A percentile compares a stretch with the other conserved stretches of the same genome.
Conservation (phyloP, 2,797 vertebrate species). For the Eulemur albifrons region DNA sequence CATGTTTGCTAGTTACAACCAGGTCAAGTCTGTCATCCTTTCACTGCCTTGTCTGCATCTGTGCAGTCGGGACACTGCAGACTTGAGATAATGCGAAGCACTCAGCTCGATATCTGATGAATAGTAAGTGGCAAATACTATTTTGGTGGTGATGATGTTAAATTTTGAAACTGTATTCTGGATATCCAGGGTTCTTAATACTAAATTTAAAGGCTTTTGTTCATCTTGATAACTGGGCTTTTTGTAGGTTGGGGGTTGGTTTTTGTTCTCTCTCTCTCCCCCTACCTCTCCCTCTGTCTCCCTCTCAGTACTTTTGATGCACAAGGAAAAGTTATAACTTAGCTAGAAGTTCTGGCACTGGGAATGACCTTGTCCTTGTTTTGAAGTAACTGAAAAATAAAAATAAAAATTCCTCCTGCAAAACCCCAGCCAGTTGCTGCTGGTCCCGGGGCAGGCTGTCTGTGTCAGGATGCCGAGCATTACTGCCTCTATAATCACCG, state of each 20-base stretch:
- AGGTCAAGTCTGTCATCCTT: background rate
- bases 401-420: conserved; percentile 61
- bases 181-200: background rate
- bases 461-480: conserved; percentile 17
- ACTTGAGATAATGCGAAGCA: background rate
- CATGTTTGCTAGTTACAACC: background rate
- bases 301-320: background rate
- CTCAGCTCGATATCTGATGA: background rate
- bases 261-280: background rate
- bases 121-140: background rate
- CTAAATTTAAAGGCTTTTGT: background rate
- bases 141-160: background rate
- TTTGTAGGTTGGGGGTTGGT: background rate
- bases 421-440: background rate
- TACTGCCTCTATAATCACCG: background rate
- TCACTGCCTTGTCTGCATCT: background rate
- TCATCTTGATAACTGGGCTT: background rate
- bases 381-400: conserved; percentile 61
- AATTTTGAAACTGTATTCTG: background rate
- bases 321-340: conserved; percentile 15
- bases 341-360: background rate
- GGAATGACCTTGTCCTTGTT: conserved; percentile 59
- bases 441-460: background rate
- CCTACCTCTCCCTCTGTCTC: background rate
- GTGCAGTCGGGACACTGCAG: background rate